A percentile compares a stretch with the other conserved stretches of the same genome.
Conservation (phyloP, 2,113 vertebrate species). For the Heliornis fulica region DNA sequence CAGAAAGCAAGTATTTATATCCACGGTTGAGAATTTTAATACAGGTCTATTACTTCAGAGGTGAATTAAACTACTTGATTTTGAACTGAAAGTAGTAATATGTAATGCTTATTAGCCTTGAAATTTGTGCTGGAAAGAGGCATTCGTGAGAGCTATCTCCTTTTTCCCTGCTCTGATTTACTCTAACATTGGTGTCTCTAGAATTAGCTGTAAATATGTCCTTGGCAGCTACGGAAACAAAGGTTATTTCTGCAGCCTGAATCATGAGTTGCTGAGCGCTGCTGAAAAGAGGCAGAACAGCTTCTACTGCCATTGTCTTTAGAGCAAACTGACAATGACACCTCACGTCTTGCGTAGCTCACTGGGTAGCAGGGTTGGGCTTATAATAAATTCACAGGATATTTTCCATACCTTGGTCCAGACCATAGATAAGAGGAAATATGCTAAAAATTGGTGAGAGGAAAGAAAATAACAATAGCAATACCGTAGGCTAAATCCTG, state of each 20-base stretch:
- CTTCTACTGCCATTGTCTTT: not conserved
- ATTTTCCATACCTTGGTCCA: not conserved
- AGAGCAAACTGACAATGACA: not conserved
- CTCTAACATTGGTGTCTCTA: not conserved
- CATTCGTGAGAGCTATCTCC: not conserved
- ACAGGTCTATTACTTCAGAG: not conserved
- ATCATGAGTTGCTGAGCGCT: not conserved
- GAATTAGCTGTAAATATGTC: conserved; percentile 4
- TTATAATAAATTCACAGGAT: not conserved
- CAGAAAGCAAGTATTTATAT: not conserved
- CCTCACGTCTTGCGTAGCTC: not conserved
- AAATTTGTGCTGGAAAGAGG: not conserved
- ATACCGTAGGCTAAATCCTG: not conserved
- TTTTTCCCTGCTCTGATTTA: not conserved
- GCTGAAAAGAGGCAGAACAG: not conserved
- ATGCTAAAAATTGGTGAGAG: not conserved
- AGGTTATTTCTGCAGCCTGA: not conserved
- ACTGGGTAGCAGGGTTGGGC: not conserved
- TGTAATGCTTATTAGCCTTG: not conserved
- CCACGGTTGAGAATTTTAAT: not conserved
- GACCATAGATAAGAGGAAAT: not conserved
- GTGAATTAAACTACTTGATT: not conserved
- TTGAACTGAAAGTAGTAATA: not conserved
- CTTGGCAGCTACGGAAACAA: not conserved
- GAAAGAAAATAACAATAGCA: not conserved